Percentiles rank a stretch among this genome's conserved stretches.
Evolutionary conservation across 1,140 invertebrate species (phyloP).

Genomic region (Cherax destructor): DNA sequence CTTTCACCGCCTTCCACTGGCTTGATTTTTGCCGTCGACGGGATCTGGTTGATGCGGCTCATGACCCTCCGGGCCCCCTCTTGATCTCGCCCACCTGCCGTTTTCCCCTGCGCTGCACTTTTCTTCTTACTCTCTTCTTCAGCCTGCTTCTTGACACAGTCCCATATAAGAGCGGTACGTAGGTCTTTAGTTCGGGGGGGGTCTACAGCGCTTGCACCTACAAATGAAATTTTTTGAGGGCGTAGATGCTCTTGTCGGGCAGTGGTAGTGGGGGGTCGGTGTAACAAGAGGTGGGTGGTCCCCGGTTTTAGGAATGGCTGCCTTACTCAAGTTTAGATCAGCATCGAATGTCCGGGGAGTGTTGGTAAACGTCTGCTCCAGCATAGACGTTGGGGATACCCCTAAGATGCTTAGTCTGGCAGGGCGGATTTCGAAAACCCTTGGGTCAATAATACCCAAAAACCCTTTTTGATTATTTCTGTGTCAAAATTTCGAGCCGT

Average conservation of each 20-base stretch:
- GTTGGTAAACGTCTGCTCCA: constrained; percentile 87
- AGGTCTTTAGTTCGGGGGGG: constrained; percentile 84
- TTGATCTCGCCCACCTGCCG: constrained; percentile 73
- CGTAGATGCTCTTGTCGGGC: constrained; percentile 81
- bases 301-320: constrained; percentile 79
- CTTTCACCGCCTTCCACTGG: background rate
- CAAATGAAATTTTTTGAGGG: constrained; percentile 87
- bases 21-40: background rate
- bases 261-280: constrained; percentile 85
- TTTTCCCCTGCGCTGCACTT: background rate
- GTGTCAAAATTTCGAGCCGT: constrained; percentile 73
- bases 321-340: constrained; percentile 82
- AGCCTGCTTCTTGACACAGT: constrained; percentile 75
- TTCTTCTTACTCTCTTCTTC: constrained; percentile 46
- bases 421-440: constrained; percentile 86
- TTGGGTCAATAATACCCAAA: constrained; percentile 85
- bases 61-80: constrained; percentile 37
- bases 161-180: constrained; percentile 84
- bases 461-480: constrained; percentile 79
- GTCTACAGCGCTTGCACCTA: constrained; percentile 83
- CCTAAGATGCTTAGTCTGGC: constrained; percentile 78
- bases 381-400: constrained; percentile 83
- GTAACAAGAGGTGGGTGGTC: constrained; percentile 83
- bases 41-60: constrained; percentile 33
- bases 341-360: constrained; percentile 86